A percentile compares a stretch with the other conserved stretches of the same genome.
Conservation (phyloP, 2,888 invertebrate genomes). For the Apodemia hepburni region DNA sequence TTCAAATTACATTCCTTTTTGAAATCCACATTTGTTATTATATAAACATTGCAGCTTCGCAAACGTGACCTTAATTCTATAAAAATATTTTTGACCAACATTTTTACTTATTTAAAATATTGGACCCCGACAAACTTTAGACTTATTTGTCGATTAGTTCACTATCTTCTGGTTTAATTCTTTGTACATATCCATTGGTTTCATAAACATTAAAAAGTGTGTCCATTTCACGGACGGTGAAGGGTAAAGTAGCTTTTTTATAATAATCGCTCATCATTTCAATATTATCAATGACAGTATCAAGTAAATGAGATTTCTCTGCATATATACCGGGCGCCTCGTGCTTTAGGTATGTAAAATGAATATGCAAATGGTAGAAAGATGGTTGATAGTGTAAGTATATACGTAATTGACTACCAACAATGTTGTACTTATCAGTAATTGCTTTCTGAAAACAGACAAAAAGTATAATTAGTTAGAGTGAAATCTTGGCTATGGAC, state of each 20-base stretch:
- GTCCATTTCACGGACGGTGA: slow-evolving; percentile 88
- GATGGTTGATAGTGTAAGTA: slow-evolving; percentile 98
- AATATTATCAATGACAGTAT: slow-evolving; percentile 94
- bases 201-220: slow-evolving; percentile 84
- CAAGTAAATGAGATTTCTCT: slow-evolving; percentile 92
- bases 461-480: slow-evolving; percentile 7
- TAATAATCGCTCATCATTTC: slow-evolving; percentile 92
- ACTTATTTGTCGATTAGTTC: slow-evolving; percentile 56
- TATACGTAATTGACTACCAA: slow-evolving; percentile 85
- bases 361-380: slow-evolving; percentile 97
- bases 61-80: slow-evolving; percentile 81
- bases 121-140: slow-evolving; percentile 19
- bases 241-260: slow-evolving; percentile 89
- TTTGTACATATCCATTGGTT: slow-evolving; percentile 74
- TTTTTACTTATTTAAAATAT: slow-evolving; percentile 41
- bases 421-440: slow-evolving; percentile 86
- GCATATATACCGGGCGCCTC: slow-evolving; percentile 91
- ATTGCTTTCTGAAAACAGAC: slow-evolving; percentile 84
- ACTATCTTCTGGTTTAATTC: slow-evolving; percentile 50
- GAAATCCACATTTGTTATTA: slow-evolving; percentile 67
- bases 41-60: slow-evolving; percentile 81
- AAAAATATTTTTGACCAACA: slow-evolving; percentile 74
- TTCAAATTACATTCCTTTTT: slow-evolving; percentile 66
- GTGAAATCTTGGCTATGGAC: background rate
- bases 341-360: slow-evolving; percentile 90